Base-by-base conservation (phyloP, 1,140 invertebrate genomes). In the Aphidius gifuensis region DNA sequence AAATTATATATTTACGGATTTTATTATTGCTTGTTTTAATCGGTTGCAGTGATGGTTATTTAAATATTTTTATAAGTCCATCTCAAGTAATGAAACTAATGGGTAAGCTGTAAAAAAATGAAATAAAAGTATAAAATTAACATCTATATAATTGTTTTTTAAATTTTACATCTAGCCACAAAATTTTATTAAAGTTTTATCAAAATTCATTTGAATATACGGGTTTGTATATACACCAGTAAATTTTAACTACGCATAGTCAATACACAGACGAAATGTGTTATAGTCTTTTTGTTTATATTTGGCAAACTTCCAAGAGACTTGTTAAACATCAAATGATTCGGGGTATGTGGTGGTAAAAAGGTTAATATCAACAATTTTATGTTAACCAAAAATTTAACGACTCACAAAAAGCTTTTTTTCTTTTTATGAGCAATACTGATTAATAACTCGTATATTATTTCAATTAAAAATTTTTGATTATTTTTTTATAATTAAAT, bases 51-150 rank as follows among this genome's bases (percentile, higher is more conserved):
- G 71, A 80, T 66, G 84, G 85, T 72, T 87, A 90, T 82, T 83
- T 90, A 64, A 89, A 90, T 75, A 85, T 90, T 70, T 89, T 90
- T 78, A 90, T 90, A 81, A 89, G 87, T 74, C 85, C 89, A 74
- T 83, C 86, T 54, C 88, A 90, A 82, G 87, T 90, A 70, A 88
- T 87, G 83, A 89, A 89, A 77, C 82, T 90, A 66, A 78, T 90
- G 75, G 88, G 88, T 90, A 80, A 86, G 79, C 67, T n/a, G 4
- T n/a, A n/a, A n/a, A 11, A 58, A 58, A 50, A 43, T 4, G 39
- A 8, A 7, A 57, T 40, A 21, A 21, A 44, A 57, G 7, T 8
- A 43, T 56, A 2, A 43, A 43, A 40, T 9, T 56, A 56, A 16
- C 9, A 6, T 5, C 1, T 16, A 42, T 43, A 40, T 16, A 16